Conservation (phyloP, 2,113 vertebrate genomes). For the Eolophus roseicapilla region DNA sequence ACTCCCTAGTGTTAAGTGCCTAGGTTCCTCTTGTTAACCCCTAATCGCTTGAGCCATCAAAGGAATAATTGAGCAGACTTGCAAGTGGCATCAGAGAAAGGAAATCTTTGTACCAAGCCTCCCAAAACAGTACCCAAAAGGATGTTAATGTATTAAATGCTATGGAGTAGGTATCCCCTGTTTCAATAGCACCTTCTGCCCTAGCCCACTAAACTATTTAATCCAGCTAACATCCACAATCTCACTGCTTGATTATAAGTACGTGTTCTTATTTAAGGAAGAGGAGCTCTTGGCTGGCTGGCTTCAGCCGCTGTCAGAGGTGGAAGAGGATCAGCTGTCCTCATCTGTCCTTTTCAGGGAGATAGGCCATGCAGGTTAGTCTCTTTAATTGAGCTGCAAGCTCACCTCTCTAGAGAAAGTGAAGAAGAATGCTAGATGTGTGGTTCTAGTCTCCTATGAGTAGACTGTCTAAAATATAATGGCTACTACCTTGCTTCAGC, state of each 20-base stretch:
- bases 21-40: slow-evolving; percentile 15
- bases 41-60: not conserved
- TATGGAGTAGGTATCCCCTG: not conserved
- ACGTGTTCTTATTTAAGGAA: not conserved
- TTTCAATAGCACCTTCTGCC: not conserved
- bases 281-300: not conserved
- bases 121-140: not conserved
- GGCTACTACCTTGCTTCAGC: not conserved
- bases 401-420: not conserved
- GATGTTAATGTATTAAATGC: not conserved
- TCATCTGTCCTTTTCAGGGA: not conserved
- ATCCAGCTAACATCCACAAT: not conserved
- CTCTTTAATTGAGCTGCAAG: not conserved
- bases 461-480: not conserved
- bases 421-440: not conserved
- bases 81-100: not conserved
- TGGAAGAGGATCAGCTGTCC: not conserved
- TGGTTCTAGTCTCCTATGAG: not conserved
- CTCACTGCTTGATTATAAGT: not conserved
- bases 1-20: not conserved
- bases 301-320: not conserved
- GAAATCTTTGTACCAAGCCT: not conserved
- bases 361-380: not conserved
- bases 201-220: not conserved
- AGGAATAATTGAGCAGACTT: not conserved